A percentile compares a stretch with the other conserved stretches of the same genome.
These are phyloP conservation scores for Lipophrys pholis DNA, from an alignment of 2,113 vertebrate genomes.

Conservation along the genomic window DNA sequence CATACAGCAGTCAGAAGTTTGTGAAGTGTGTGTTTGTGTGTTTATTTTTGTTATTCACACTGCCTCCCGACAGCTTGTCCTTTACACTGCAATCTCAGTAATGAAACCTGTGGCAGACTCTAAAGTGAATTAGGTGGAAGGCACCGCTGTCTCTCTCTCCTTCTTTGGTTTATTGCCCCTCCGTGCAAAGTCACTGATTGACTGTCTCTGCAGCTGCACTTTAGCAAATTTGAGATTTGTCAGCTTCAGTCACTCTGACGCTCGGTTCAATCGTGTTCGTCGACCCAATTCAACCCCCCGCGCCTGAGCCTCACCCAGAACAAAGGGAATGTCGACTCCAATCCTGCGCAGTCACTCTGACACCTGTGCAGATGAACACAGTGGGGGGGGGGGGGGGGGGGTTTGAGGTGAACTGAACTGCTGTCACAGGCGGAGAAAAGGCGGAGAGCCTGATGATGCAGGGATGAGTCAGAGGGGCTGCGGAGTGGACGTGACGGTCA, in stretches of 20 bases:
- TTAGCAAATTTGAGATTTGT: conserved; percentile 40
- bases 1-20: conserved; percentile 21
- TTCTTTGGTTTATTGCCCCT: conserved; percentile 45
- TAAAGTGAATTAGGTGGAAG: conserved; percentile 65
- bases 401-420: conserved; percentile 13
- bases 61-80: background rate
- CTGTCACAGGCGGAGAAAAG: conserved; percentile 35
- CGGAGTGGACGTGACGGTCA: conserved; percentile 19
- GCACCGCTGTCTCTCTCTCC: conserved; percentile 29
- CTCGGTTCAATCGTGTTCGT: conserved; percentile 21
- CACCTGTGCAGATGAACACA: conserved; percentile 16
- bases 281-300: conserved; percentile 28
- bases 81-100: conserved; percentile 70
- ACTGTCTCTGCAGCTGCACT: conserved; percentile 43
- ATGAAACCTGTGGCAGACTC: conserved; percentile 60
- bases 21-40: conserved; percentile 11
- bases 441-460: conserved; percentile 21
- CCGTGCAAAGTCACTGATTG: conserved; percentile 43
- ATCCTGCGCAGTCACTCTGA: conserved; percentile 32
- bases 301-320: conserved; percentile 3
- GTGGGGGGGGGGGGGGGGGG: too few relatives aligned
- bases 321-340: background rate
- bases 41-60: conserved; percentile 10
- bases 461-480: conserved; percentile 54
- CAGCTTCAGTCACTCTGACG: conserved; percentile 7